Conservation (phyloP, 2,888 invertebrate species). For the Oxystoma pomonae region DNA sequence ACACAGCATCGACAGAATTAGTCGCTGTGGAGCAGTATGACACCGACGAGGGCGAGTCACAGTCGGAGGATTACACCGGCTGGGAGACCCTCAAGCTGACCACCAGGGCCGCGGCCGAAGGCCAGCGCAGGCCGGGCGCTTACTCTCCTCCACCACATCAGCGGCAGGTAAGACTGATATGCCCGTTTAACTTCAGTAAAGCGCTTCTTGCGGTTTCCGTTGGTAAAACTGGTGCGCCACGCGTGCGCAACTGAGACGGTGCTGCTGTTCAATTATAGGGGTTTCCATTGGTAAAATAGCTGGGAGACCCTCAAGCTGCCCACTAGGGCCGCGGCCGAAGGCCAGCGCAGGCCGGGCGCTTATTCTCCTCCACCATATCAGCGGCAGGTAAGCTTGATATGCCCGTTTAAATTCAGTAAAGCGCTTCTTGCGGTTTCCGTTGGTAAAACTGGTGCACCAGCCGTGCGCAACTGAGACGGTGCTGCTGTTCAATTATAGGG, state of each 20-base stretch:
- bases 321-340: constrained; percentile 41
- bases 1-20: constrained; percentile 46
- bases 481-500: too few species aligned
- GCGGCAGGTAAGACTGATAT: background rate
- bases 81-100: constrained; percentile 49
- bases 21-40: constrained; percentile 51
- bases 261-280: too few species aligned
- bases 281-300: too few species aligned
- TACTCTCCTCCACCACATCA: constrained; percentile 45
- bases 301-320: constrained; percentile 49
- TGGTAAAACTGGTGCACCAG: too few species aligned
- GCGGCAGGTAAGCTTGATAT: background rate
- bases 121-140: constrained; percentile 3
- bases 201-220: too few species aligned
- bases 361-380: constrained; percentile 45
- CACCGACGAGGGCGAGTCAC: constrained; percentile 41
- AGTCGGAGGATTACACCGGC: constrained; percentile 39
- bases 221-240: too few species aligned
- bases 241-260: too few species aligned
- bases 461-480: too few species aligned
- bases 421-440: too few species aligned
- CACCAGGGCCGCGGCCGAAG: constrained; percentile 41
- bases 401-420: too few species aligned
- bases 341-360: constrained; percentile 3
- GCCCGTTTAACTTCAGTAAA: too few species aligned